Conservation (phyloP, 2,888 invertebrate genomes). For the Shargacucullia verbasci region DNA sequence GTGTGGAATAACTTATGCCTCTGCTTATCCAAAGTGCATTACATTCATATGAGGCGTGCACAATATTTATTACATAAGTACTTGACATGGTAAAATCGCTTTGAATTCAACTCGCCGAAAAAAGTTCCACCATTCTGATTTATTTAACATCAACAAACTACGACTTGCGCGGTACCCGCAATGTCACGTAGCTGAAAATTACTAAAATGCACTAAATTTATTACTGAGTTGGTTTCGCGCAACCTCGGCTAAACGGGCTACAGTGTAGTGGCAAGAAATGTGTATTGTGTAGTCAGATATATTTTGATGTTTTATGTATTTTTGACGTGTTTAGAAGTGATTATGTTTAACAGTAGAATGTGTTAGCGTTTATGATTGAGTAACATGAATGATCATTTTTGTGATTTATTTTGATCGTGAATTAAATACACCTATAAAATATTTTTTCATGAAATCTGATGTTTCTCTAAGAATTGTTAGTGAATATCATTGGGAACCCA, state of each 20-base stretch:
- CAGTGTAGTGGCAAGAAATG: conserved; percentile 12
- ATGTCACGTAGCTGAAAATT: conserved; percentile 39
- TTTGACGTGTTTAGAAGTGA: no score
- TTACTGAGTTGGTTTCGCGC: conserved; percentile 9
- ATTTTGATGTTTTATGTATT: conserved; percentile 1
- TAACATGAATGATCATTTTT: no score
- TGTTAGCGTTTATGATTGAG: no score
- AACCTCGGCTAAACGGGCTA: not conserved
- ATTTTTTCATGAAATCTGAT: no score
- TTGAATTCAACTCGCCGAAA: conserved; percentile 19
- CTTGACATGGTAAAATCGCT: conserved; percentile 12
- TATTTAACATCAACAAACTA: conserved; percentile 27
- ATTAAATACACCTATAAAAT: no score
- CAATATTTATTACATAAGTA: not conserved
- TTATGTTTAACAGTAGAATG: no score
- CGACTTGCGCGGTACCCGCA: conserved; percentile 6
- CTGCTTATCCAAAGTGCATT: no score
- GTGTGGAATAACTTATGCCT: not conserved
- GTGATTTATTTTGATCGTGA: no score
- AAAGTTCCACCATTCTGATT: conserved; percentile 21
- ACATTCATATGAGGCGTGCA: no score
- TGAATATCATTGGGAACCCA: no score
- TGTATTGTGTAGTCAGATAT: not conserved
- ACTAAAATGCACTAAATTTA: conserved; percentile 37
- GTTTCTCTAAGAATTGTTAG: no score